Percentiles rank a stretch among this genome's conserved stretches.
Evolutionary conservation across 2,888 invertebrate genomes (phyloP).

Genomic region (Creontiades dilutus): DNA sequence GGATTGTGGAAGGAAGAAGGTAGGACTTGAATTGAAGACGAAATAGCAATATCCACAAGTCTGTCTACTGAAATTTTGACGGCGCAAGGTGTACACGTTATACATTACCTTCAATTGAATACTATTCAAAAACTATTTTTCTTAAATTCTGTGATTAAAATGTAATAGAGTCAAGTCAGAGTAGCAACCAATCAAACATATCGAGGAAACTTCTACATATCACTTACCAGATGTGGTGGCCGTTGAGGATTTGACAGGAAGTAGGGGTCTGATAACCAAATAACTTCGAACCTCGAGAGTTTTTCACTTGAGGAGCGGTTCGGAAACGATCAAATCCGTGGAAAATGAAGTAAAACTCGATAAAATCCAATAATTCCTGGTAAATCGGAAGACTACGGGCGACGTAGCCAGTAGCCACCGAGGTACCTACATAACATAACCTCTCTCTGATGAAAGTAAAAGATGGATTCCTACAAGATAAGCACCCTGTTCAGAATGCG

Average conservation of each 20-base stretch:
- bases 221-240: slow-evolving; percentile 13
- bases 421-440: neutral
- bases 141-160: too few species aligned
- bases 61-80: too few species aligned
- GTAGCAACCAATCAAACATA: neutral
- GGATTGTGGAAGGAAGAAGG: too few species aligned
- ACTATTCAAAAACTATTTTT: too few species aligned
- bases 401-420: slow-evolving; percentile 3
- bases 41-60: too few species aligned
- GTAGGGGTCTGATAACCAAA: neutral
- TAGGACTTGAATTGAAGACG: too few species aligned
- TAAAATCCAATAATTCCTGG: neutral
- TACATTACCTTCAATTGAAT: too few species aligned
- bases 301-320: neutral
- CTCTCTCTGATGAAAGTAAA: neutral
- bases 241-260: neutral
- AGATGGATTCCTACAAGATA: neutral
- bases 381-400: slow-evolving; percentile 10
- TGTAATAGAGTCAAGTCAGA: neutral
- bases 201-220: neutral
- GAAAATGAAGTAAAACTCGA: neutral
- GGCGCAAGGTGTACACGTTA: too few species aligned
- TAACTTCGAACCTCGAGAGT: neutral
- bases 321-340: neutral
- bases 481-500: neutral